Base-by-base conservation (phyloP, 2,113 vertebrate genomes). In the Pithys albifrons region DNA sequence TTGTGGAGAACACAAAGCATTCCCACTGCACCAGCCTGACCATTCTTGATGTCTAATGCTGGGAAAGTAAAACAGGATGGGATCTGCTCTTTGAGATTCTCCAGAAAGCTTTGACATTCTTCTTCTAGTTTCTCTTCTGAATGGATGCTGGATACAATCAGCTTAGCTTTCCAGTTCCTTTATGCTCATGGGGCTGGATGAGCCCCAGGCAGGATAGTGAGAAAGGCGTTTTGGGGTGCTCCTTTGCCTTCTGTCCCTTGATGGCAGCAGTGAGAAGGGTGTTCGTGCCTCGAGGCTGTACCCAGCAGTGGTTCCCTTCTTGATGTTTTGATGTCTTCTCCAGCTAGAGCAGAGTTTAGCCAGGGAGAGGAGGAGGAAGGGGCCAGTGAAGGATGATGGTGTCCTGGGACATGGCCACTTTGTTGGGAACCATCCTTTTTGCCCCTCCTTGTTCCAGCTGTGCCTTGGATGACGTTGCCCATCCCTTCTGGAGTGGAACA, bases 401-500 rank as follows among this genome's bases (percentile, higher is more conserved):
- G 59, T 71, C 28, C 64, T 57, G 15, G 57, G 57, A 37, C 33
- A 3, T 2, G 13, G 20, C 27, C 8, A 2, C 52, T 46, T 84
- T 27, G 65, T 16, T 70, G 77, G 35, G 41, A 45, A 55, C 10
- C 27, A 10, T 20, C 37, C 46, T 58, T 84, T 59, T 39, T 22
- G 39, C n/a, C 13, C 59, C 10, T 8, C 12, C 28, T 64, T 39
- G 16, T 57, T 82, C 55, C 28, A 14, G 14, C 51, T 78, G 61
- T 78, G 54, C 54, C 24, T 29, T 57, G 55, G 19, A 12, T 25
- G 49, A 6, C 0, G 2, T 41, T 46, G 33, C 55, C 57, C 57
- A 58, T n/a, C 57, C 57, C 24, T 58, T n/a, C 9, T 0, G 2
- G n/a, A 57, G 12, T 14, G 27, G 4, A 49, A 12, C 1, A 55